phyloP scores from a whole-genome alignment of 1,140 invertebrate genomes.

The Lethrus apterus region DNA sequence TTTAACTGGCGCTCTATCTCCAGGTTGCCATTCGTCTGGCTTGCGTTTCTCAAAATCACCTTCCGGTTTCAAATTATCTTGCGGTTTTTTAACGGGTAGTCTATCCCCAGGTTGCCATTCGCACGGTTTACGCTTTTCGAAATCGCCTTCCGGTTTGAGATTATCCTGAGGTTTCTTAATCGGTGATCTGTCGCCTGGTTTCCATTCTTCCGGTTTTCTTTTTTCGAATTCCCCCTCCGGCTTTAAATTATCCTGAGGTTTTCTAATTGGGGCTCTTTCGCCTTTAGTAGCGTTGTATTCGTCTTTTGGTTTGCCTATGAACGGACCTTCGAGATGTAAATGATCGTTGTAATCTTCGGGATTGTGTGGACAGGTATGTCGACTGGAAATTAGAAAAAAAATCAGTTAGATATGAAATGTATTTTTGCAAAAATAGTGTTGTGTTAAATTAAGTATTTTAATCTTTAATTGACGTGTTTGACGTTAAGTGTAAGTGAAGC shows the following conservation, averaged over 20 bases:
- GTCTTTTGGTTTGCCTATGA: slow-evolving; percentile 45
- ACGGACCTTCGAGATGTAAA: slow-evolving; percentile 49
- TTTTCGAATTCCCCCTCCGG: slow-evolving; percentile 47
- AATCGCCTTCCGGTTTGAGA: slow-evolving; percentile 47
- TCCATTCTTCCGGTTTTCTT: slow-evolving; percentile 30
- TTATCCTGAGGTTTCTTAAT: slow-evolving; percentile 49
- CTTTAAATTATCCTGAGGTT: slow-evolving; percentile 53
- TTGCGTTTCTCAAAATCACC: slow-evolving; percentile 41
- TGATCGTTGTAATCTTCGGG: slow-evolving; percentile 45
- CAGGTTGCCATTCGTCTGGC: slow-evolving; percentile 34
- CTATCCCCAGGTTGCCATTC: slow-evolving; percentile 54
- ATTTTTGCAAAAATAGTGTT: background rate
- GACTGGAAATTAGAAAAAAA: slow-evolving; percentile 40
- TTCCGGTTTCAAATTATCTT: slow-evolving; percentile 44
- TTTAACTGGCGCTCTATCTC: slow-evolving; percentile 39
- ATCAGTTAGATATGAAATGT: background rate
- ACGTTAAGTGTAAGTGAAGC: too few relatives aligned
- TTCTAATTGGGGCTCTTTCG: slow-evolving; percentile 46
- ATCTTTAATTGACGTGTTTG: too few relatives aligned
- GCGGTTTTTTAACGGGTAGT: slow-evolving; percentile 53
- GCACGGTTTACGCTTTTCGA: slow-evolving; percentile 40
- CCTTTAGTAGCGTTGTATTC: slow-evolving; percentile 48
- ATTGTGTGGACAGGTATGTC: slow-evolving; percentile 46
- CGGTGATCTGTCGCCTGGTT: slow-evolving; percentile 41
- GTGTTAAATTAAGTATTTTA: too few relatives aligned